Evolutionary conservation across 2,113 vertebrate genomes (phyloP).

Genomic region (Anguilla rostrata): DNA sequence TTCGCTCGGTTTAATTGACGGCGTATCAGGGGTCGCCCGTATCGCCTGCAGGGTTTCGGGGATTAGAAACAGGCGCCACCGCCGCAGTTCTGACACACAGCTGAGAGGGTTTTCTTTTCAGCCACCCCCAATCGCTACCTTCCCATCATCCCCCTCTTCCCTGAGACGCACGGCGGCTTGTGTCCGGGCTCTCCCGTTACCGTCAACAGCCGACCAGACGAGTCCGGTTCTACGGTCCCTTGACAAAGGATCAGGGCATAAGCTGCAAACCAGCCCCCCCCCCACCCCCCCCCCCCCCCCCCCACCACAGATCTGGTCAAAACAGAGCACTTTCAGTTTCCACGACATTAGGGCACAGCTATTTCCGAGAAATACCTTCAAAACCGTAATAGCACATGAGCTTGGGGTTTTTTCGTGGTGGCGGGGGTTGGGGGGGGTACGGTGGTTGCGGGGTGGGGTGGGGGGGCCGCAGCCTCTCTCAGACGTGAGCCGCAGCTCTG

Average conservation of each 20-base stretch:
- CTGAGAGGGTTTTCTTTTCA: too few species aligned
- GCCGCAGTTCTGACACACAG: too few species aligned
- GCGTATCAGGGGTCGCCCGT: too few species aligned
- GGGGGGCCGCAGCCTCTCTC: not conserved
- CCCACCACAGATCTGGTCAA: not conserved
- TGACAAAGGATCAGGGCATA: not conserved
- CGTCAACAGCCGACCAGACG: not conserved
- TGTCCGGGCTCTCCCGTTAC: not conserved
- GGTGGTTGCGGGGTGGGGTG: too few species aligned
- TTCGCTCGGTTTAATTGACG: too few species aligned
- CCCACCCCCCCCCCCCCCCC: not conserved
- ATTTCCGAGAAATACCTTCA: not conserved
- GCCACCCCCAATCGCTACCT: not conserved
- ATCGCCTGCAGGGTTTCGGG: too few species aligned
- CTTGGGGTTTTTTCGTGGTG: not conserved
- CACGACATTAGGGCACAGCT: not conserved
- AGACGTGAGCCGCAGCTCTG: not conserved
- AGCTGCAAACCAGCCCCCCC: not conserved
- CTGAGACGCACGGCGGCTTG: not conserved
- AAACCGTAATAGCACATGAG: slow-evolving; percentile 6
- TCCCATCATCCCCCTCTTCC: not conserved
- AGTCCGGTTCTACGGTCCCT: not conserved
- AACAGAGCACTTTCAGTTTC: not conserved
- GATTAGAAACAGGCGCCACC: too few species aligned
- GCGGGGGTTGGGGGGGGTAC: not conserved